Conservation (phyloP, 2,113 vertebrate genomes). For the Tachuris rubrigastra region DNA sequence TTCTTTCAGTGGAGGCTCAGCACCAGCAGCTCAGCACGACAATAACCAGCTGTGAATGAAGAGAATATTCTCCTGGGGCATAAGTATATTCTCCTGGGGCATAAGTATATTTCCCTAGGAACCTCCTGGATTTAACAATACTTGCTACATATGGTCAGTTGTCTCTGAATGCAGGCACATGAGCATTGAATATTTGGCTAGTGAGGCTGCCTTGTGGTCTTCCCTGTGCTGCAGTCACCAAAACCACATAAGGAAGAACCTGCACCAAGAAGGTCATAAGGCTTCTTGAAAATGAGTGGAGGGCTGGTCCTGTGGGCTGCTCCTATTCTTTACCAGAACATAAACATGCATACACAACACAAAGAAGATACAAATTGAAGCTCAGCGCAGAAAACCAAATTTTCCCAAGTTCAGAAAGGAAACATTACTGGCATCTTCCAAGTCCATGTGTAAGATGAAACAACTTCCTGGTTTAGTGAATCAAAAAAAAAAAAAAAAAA, state of each 20-base stretch:
- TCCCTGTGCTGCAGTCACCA: background rate
- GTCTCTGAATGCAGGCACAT: background rate
- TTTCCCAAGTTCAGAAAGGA: background rate
- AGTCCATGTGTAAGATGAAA: background rate
- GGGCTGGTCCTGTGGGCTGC: background rate
- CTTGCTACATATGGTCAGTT: background rate
- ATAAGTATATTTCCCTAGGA: background rate
- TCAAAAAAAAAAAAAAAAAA: background rate
- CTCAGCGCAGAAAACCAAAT: background rate
- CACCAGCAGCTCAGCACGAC: background rate
- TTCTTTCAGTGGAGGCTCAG: background rate
- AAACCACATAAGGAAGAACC: background rate
- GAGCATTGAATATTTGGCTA: background rate
- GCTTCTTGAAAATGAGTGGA: background rate
- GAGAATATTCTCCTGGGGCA: background rate
- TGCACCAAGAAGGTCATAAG: background rate
- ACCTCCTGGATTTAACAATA: background rate
- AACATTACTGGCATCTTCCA: background rate
- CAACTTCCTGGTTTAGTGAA: background rate
- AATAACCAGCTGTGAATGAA: background rate
- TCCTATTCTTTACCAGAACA: background rate
- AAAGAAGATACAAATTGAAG: background rate
- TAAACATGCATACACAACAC: fast-evolving
- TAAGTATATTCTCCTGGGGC: background rate
- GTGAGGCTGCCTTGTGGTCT: background rate